These are phyloP conservation scores for Ferdinandea cuprea DNA, from an alignment of 2,888 invertebrate genomes.

Conservation along the genomic window DNA sequence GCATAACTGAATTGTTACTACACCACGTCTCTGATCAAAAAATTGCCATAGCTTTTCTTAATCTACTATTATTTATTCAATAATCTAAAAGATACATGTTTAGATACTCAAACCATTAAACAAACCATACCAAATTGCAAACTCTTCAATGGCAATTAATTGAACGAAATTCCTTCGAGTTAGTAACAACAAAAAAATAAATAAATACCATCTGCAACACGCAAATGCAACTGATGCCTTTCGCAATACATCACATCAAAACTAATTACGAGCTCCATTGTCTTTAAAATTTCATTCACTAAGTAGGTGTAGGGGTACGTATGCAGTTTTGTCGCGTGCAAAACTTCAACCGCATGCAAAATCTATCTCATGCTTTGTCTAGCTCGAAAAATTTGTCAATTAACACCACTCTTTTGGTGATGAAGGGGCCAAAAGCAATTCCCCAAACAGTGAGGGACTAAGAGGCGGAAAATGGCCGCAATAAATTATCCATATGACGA, in stretches of 20 bases:
- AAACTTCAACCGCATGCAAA: conserved; percentile 70
- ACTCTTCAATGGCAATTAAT: conserved; percentile 53
- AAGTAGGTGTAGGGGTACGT: conserved; percentile 37
- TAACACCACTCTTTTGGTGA: conserved; percentile 67
- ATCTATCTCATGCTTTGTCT: conserved; percentile 74
- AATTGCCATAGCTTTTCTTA: too few relatives aligned
- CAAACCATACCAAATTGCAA: background rate
- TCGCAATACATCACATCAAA: conserved; percentile 69
- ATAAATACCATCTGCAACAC: conserved; percentile 61
- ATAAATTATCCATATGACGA: conserved; percentile 73
- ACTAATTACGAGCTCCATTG: conserved; percentile 73
- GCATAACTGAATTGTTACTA: too few relatives aligned
- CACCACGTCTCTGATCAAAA: too few relatives aligned
- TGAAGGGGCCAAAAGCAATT: background rate
- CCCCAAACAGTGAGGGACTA: conserved; percentile 21
- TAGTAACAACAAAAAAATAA: background rate
- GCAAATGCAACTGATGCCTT: conserved; percentile 68
- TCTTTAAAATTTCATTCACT: conserved; percentile 71
- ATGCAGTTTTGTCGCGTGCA: conserved; percentile 72
- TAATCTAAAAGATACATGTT: background rate
- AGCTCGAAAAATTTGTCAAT: conserved; percentile 75
- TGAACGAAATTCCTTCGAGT: conserved; percentile 54
- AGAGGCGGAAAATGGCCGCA: conserved; percentile 59
- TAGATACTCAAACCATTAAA: background rate
- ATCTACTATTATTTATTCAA: too few relatives aligned